Evolutionary conservation across 2,113 vertebrate genomes (phyloP).

Genomic region (Anser brachyrhynchus): DNA sequence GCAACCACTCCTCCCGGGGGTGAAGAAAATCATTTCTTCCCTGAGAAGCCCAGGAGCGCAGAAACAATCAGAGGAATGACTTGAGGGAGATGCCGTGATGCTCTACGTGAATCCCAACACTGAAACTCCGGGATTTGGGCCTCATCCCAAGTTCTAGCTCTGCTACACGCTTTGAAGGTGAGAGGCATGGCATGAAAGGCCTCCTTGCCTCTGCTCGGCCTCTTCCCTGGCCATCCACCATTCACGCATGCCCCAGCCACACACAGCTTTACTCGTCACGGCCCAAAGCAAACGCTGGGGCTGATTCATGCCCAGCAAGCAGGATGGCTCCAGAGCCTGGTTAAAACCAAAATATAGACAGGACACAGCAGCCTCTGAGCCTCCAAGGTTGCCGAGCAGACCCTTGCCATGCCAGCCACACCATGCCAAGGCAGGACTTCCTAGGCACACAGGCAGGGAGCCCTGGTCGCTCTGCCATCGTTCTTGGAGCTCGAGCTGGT

Average conservation of each 20-base stretch:
- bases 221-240: neutral
- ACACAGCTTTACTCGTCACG: neutral
- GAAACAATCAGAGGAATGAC: neutral
- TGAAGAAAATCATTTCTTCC: neutral
- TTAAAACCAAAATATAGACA: constrained; percentile 19
- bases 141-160: neutral
- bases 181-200: neutral
- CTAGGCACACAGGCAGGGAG: neutral
- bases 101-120: neutral
- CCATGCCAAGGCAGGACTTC: neutral
- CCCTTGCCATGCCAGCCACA: neutral
- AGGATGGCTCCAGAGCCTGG: constrained; percentile 3
- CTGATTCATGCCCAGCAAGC: neutral
- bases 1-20: neutral
- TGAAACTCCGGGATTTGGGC: neutral
- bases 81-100: neutral
- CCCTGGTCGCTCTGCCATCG: fast-evolving
- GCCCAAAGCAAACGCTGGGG: fast-evolving
- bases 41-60: neutral
- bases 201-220: neutral
- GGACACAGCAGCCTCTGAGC: neutral
- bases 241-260: neutral
- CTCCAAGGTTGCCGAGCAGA: neutral
- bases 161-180: fast-evolving
- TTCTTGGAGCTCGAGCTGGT: neutral